Evolutionary conservation across 1,140 invertebrate species (phyloP).

Genomic region (Eueides isabella): DNA sequence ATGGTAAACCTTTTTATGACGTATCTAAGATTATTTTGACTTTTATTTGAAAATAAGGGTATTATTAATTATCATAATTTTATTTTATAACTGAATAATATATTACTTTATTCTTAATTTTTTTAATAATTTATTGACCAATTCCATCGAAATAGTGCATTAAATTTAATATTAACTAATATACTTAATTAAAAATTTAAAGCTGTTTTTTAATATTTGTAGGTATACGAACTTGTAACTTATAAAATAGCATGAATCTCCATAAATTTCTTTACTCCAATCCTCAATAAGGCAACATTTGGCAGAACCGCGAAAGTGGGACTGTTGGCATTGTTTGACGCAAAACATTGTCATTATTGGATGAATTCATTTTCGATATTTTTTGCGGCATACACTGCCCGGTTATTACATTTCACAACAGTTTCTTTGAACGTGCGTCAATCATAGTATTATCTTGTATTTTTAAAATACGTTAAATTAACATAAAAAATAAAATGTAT

Average conservation of each 20-base stretch:
- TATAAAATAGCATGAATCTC: conserved; percentile 26
- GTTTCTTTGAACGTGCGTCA: neutral
- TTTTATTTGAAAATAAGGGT: too few relatives aligned
- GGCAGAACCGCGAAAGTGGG: conserved; percentile 67
- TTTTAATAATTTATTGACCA: too few relatives aligned
- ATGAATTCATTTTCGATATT: conserved; percentile 56
- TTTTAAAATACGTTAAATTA: neutral
- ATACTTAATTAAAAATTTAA: too few relatives aligned
- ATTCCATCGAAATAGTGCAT: too few relatives aligned
- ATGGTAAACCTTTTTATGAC: too few relatives aligned
- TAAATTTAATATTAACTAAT: too few relatives aligned
- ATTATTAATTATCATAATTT: too few relatives aligned
- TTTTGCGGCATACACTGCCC: conserved; percentile 25
- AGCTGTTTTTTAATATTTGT: too few relatives aligned
- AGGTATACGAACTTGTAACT: neutral
- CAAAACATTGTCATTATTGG: conserved; percentile 55
- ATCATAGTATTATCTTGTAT: neutral
- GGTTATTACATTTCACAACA: conserved; percentile 13
- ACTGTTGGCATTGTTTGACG: conserved; percentile 63
- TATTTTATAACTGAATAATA: too few relatives aligned
- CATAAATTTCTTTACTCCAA: conserved; percentile 37
- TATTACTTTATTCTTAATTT: too few relatives aligned
- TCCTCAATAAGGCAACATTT: conserved; percentile 58
- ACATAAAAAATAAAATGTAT: neutral
- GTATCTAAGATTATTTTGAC: too few relatives aligned